These are phyloP conservation scores for Rhinoraja longicauda DNA, from an alignment of 2,797 vertebrate genomes.

Conservation along the genomic window DNA sequence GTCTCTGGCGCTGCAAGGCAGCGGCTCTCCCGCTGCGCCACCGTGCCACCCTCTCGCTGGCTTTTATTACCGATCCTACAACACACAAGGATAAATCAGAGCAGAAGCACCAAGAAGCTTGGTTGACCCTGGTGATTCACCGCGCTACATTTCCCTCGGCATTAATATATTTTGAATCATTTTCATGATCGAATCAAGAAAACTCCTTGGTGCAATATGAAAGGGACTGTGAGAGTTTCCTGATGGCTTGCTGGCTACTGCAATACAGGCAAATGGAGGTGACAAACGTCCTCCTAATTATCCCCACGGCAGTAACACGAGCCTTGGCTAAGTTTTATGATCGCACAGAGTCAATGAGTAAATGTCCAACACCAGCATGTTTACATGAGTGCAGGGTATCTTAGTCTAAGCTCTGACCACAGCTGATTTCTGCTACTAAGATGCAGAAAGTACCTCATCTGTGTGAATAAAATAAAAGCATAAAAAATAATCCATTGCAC, in stretches of 20 bases:
- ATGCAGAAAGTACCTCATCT: neutral
- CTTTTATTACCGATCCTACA: neutral
- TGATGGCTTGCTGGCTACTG: neutral
- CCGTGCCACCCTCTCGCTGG: neutral
- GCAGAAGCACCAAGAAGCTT: neutral
- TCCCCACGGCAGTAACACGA: neutral
- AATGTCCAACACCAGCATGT: neutral
- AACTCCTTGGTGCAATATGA: neutral
- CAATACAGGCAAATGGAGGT: neutral
- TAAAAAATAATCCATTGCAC: neutral
- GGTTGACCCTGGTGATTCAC: neutral
- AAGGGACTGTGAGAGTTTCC: neutral
- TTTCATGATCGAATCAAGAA: neutral
- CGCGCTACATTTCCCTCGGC: neutral
- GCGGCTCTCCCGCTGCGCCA: too few species aligned
- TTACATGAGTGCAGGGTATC: neutral
- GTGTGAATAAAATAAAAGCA: neutral
- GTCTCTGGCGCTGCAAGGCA: too few species aligned
- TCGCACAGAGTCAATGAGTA: neutral
- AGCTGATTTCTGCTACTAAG: neutral
- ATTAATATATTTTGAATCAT: neutral
- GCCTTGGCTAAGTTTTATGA: neutral
- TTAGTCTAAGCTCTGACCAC: neutral
- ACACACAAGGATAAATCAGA: neutral
- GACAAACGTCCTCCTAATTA: conserved; percentile 15